These are phyloP conservation scores for Drosophila anceps DNA, from an alignment of 2,888 invertebrate genomes.

Conservation along the genomic window DNA sequence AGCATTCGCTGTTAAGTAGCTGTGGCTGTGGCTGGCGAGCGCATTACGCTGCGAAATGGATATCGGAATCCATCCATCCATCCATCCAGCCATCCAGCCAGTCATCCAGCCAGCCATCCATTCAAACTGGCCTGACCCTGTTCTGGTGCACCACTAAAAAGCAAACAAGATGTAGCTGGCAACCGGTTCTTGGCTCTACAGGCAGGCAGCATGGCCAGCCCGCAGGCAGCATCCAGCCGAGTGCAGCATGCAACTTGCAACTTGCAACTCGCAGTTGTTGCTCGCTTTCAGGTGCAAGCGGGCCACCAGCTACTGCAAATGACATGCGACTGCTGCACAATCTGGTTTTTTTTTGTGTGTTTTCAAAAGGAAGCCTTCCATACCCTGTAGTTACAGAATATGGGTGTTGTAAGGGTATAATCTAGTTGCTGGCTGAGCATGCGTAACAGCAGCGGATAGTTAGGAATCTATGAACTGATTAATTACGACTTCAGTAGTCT, in stretches of 20 bases:
- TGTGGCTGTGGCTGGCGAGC: conserved; percentile 4
- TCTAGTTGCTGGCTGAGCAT: background rate
- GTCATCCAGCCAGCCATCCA: too few species aligned
- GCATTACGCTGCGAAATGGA: conserved; percentile 43
- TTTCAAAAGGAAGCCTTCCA: conserved; percentile 5
- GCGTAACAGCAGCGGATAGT: background rate
- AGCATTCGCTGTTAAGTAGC: conserved; percentile 50
- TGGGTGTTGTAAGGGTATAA: background rate
- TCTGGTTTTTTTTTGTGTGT: conserved; percentile 50
- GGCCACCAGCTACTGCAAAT: conserved; percentile 35
- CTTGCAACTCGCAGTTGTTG: conserved; percentile 45
- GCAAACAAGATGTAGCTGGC: conserved; percentile 27
- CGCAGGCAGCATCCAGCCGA: conserved; percentile 19
- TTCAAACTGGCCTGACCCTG: conserved; percentile 78
- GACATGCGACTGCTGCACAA: conserved; percentile 35
- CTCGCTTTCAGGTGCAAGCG: conserved; percentile 66
- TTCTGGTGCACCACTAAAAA: conserved; percentile 66
- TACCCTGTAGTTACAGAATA: background rate
- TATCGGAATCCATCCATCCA: conserved; percentile 33
- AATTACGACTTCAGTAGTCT: background rate
- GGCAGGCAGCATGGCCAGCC: conserved; percentile 25
- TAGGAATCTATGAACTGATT: background rate
- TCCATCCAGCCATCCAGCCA: too few species aligned
- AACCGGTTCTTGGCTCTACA: conserved; percentile 60
- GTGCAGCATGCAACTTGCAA: conserved; percentile 20